A percentile compares a stretch with the other conserved stretches of the same genome.
Evolutionary conservation across 92 coral and sea anemone species (phyloP).

Genomic region (Nematostella vectensis): DNA sequence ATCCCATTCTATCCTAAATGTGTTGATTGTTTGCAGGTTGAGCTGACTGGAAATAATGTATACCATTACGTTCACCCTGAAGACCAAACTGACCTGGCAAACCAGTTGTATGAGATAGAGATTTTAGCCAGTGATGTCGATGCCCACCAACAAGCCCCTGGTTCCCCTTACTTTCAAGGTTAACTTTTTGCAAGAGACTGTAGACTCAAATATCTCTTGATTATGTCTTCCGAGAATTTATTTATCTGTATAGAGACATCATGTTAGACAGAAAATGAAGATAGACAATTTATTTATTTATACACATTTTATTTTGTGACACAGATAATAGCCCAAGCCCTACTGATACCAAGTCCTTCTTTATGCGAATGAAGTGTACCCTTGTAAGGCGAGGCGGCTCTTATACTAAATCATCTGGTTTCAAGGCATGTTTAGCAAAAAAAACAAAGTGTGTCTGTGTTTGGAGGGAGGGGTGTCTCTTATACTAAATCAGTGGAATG

Average conservation of each 20-base stretch:
- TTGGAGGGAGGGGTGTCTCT: background rate
- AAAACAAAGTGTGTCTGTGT: background rate
- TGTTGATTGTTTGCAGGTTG: slow-evolving; percentile 40
- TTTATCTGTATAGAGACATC: too few species aligned
- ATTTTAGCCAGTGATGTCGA: background rate
- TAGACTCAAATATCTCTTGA: too few species aligned
- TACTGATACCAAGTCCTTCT: slow-evolving; percentile 50
- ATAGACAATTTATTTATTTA: too few species aligned
- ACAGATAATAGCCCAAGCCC: too few species aligned
- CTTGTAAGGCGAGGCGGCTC: slow-evolving; percentile 82
- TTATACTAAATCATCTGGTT: slow-evolving; percentile 80
- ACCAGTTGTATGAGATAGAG: slow-evolving; percentile 19
- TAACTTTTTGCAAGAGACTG: too few species aligned
- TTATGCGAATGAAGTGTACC: slow-evolving; percentile 83
- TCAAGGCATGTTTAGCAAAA: slow-evolving; percentile 33
- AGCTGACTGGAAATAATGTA: slow-evolving; percentile 65
- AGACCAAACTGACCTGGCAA: slow-evolving; percentile 44
- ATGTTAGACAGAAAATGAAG: too few species aligned
- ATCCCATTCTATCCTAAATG: background rate
- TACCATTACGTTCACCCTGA: slow-evolving; percentile 65
- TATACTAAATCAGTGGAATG: too few species aligned
- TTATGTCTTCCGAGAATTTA: too few species aligned
- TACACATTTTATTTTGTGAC: too few species aligned
- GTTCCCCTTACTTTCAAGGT: slow-evolving; percentile 50
- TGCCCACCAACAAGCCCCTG: slow-evolving; percentile 7